Percentiles rank a stretch among this genome's conserved stretches.
Conservation (phyloP, 2,797 vertebrate genomes). For the Chromobotia macracanthus region DNA sequence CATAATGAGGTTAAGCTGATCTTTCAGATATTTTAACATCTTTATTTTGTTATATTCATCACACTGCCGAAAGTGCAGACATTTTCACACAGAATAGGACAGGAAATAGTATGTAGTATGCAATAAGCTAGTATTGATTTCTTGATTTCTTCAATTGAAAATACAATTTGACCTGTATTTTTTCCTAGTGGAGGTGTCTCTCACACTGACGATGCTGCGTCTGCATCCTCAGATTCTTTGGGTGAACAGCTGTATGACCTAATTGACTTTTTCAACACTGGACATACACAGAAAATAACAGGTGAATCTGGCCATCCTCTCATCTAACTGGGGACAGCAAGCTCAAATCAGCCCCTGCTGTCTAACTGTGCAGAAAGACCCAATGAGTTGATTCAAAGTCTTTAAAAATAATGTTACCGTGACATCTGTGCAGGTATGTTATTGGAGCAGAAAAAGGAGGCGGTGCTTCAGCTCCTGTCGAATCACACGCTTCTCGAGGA, state of each 20-base stretch:
- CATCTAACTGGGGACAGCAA: neutral
- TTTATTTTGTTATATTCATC: neutral
- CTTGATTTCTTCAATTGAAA: too few relatives aligned
- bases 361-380: neutral
- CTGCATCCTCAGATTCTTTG: slow-evolving; percentile 78
- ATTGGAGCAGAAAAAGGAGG: slow-evolving; percentile 79
- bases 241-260: slow-evolving; percentile 82
- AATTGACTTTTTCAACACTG: slow-evolving; percentile 79
- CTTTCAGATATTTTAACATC: too few relatives aligned
- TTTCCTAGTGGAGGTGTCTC: slow-evolving; percentile 47
- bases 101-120: too few relatives aligned
- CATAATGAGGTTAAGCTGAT: too few relatives aligned
- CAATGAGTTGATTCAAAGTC: neutral
- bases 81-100: neutral
- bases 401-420: neutral
- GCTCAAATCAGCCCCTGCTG: too few relatives aligned
- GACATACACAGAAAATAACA: slow-evolving; percentile 82
- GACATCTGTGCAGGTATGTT: slow-evolving; percentile 76
- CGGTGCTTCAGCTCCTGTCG: slow-evolving; percentile 74
- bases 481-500: slow-evolving; percentile 74
- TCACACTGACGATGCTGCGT: slow-evolving; percentile 72
- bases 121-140: too few relatives aligned
- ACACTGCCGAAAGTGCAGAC: neutral
- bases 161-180: neutral
- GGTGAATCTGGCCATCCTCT: slow-evolving; percentile 60